These are phyloP conservation scores for Monopis laevigella DNA, from an alignment of 2,888 invertebrate species.

Conservation along the genomic window DNA sequence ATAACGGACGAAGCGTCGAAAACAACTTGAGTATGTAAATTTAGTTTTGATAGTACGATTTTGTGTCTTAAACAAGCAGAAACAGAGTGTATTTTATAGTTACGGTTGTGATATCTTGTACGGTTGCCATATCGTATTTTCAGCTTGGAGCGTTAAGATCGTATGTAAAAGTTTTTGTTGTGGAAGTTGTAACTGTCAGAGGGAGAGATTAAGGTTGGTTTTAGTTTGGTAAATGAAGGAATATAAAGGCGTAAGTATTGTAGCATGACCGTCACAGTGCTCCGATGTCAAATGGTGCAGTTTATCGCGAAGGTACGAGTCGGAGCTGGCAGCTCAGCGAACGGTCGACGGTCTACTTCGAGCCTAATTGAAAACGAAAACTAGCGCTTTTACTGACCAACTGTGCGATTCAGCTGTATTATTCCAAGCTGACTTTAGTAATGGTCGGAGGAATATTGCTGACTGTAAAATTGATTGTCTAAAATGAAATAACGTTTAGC, in stretches of 20 bases:
- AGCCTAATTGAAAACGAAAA: constrained; percentile 8
- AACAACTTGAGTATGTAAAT: constrained; percentile 16
- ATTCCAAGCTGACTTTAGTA: too few relatives aligned
- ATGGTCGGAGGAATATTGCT: too few relatives aligned
- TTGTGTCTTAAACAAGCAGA: constrained; percentile 6
- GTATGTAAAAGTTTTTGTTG: neutral
- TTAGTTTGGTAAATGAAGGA: neutral
- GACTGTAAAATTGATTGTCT: too few relatives aligned
- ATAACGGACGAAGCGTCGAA: constrained; percentile 16
- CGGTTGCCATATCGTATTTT: constrained; percentile 15
- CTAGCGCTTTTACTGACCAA: constrained; percentile 7
- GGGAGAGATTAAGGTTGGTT: neutral
- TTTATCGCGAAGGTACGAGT: constrained; percentile 16
- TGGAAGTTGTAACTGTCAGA: neutral
- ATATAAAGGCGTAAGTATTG: constrained; percentile 6
- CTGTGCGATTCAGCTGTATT: too few relatives aligned
- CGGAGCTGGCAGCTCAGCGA: constrained; percentile 11
- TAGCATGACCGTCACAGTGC: constrained; percentile 13
- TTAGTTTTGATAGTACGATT: constrained; percentile 4
- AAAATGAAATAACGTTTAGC: too few relatives aligned
- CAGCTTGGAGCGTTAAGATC: neutral
- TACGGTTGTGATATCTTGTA: constrained; percentile 11
- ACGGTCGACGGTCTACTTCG: neutral
- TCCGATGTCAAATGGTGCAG: constrained; percentile 18
- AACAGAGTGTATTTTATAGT: constrained; percentile 10